Base-by-base conservation (phyloP, 2,113 vertebrate species). In the Ophiodon elongatus region DNA sequence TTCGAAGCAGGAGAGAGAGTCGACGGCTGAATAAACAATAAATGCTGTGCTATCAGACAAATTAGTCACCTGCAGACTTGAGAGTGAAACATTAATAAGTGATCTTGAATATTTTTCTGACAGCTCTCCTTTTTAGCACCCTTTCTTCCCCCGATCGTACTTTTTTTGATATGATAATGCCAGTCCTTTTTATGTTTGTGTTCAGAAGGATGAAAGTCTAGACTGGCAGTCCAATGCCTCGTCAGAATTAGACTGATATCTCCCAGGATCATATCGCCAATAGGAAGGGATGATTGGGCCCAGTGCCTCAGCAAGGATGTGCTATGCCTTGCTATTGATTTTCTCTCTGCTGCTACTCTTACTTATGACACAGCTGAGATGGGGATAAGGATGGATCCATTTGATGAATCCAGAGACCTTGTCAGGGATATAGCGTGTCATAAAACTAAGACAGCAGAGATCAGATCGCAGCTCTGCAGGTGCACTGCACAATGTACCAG, bases 301-400 rank as follows among this genome's bases (percentile, higher is more conserved):
- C 80, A 54, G 87, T 76, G 90, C 82, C 86, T 92, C 85, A 15
- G 73, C 4, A 37, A 85, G 70, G 81, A 92, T 88, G 85, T 82
- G 86, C 88, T 83, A 78, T 90, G 90, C 82, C 86, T 90, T 43
- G n/a, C 77, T 92, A 95, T 95, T 89, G 94, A 96, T 95, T 94
- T 94, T 90, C 84, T 88, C 89, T 92, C 60, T 83, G 85, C 87
- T 83, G 70, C 91, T 92, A 78, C 85, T 91, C 85, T 94, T 93
- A 90, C 90, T 93, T 89, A 93, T 91, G 88, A 93, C 88, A 91
- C 86, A 88, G 73, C 79, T 63, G 88, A 92, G 90, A 93, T 86
- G 90, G 83, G 88, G 90, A 92, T 91, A 85, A 91, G 82, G 66
- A 86, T 78, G 72, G 88, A 91, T 92, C 85, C 88, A 84, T 93